Base-by-base conservation (phyloP, 2,888 invertebrate species). In the Thyatira batis region DNA sequence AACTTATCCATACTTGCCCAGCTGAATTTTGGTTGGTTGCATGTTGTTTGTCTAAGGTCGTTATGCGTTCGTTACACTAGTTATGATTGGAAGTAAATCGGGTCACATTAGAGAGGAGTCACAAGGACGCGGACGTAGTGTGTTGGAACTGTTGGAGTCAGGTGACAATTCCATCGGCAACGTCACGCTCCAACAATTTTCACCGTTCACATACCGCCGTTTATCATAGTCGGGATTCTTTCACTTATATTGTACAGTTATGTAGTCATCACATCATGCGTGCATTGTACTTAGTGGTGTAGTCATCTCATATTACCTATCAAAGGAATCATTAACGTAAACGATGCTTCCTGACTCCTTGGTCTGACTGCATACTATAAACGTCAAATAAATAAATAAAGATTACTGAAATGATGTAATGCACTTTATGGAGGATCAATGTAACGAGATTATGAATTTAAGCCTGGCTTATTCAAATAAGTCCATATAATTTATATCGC, bases 141-240 rank as follows among this genome's bases (percentile, higher is more conserved):
- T 39, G 39, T 17, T 17, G 17, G 33, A 33, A 33, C 33, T 39
- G 39, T 17, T 39, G 39, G 39, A 39, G 39, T 85, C 79, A 68
- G 65, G 66, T 85, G 77, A 73, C 82, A 70, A 66, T 65, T 68
- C 57, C 58, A 58, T 55, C 55, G 52, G 58, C 52, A 64, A 55
- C 73, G 83, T 82, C 79, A 84, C 73, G 84, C 71, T 76, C 67
- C 68, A 74, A 67, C 62, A 67, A 72, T 78, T 74, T 58, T 63
- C 60, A 60, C 69, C 71, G 70, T 71, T 80, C 78, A 74, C 75
- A 71, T 71, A n/a, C 13, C 13, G n/a, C 46, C 44, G 50, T 17
- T 43, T 50, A 17, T 57, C 70, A 66, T 71, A 53, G 57, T 33
- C 60, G 50, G 53, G 61, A 76, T 73, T 62, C 68, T 58, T 68